Evolutionary conservation across 2,113 vertebrate genomes (phyloP).

Genomic region (Pimephales promelas): DNA sequence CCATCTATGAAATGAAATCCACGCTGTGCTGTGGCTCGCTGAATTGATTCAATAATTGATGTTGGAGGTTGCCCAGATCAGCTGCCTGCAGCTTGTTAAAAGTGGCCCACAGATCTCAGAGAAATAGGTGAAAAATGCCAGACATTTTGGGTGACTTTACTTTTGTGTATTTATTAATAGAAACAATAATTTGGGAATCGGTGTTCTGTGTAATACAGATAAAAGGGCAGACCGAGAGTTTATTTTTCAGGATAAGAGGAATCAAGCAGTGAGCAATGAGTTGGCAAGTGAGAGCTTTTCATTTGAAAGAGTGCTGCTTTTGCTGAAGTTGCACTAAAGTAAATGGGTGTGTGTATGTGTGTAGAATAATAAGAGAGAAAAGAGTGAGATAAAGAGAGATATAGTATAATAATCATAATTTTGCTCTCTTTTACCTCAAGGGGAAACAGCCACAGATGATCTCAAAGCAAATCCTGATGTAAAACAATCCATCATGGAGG

Average conservation of each 20-base stretch:
- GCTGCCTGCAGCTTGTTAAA: not conserved
- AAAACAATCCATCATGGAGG: slow-evolving; percentile 57
- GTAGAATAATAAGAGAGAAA: not conserved
- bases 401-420: not conserved
- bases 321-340: slow-evolving; percentile 60
- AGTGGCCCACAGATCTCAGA: not conserved
- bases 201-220: not conserved
- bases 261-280: slow-evolving; percentile 62
- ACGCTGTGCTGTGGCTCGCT: not conserved
- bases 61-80: slow-evolving; percentile 49
- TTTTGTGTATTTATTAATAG: slow-evolving; percentile 5
- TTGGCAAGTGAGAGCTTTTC: slow-evolving; percentile 62
- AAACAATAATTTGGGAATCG: not conserved
- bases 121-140: not conserved
- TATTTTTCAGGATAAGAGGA: not conserved
- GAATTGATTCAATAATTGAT: slow-evolving; percentile 45
- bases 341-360: not conserved
- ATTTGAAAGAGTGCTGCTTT: slow-evolving; percentile 64
- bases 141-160: not conserved
- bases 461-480: slow-evolving; percentile 61
- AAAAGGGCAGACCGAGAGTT: not conserved
- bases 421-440: slow-evolving; percentile 19
- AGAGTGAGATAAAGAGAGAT: not conserved
- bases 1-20: slow-evolving; percentile 66
- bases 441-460: slow-evolving; percentile 5